Evolutionary conservation across 2,797 vertebrate genomes (phyloP).

Genomic region (Myotis findleyi): DNA sequence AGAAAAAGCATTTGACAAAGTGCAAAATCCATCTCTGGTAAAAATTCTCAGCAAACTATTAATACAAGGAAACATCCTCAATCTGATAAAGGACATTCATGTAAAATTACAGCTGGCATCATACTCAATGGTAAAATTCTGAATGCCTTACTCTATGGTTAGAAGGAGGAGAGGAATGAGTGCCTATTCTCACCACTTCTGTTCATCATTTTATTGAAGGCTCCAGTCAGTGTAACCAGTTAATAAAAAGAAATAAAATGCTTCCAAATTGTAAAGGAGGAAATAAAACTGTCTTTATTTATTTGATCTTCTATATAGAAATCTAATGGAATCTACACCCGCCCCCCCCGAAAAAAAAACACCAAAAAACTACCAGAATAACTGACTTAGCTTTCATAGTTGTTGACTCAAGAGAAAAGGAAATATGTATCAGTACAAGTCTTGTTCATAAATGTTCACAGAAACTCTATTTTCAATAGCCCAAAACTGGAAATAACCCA

Average conservation of each 20-base stretch:
- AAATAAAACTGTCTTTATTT: background rate
- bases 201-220: background rate
- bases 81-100: background rate
- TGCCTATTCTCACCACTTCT: background rate
- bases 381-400: background rate
- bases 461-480: background rate
- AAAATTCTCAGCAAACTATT: background rate
- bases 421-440: background rate
- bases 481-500: background rate
- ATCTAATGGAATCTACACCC: background rate
- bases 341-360: accelerated
- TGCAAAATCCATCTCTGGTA: background rate
- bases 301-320: background rate
- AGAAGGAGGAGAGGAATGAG: background rate
- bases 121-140: background rate
- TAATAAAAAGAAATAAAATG: background rate
- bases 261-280: background rate
- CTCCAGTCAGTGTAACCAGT: background rate
- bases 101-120: background rate
- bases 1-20: background rate
- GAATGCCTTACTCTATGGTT: background rate
- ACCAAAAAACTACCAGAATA: background rate
- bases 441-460: background rate
- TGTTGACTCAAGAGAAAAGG: background rate
- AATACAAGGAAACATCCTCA: background rate